Base-by-base conservation (phyloP, 2,113 vertebrate genomes). In the Corythaeola cristata region DNA sequence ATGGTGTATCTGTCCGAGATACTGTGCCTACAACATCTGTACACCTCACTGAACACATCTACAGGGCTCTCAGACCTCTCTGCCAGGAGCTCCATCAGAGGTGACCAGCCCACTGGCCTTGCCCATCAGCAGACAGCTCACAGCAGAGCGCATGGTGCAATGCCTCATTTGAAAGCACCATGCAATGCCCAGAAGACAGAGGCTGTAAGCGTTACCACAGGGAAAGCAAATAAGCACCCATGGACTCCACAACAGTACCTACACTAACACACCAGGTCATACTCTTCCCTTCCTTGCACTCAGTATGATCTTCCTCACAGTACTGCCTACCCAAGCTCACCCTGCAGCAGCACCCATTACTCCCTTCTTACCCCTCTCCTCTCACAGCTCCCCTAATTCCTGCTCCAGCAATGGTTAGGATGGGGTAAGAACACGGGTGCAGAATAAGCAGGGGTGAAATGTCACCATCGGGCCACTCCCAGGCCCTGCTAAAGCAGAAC, bases 111-210 rank as follows among this genome's bases (percentile, higher is more conserved):
- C 45, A 18, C 21, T 27, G 35, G 72, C 55, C 55, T 74, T 77
- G 18, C 32, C 63, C 56, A 21, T 21, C 59, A 88, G 39, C 75
- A 76, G 63, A 71, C 0, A 1, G 67, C 45, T 85, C 64, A 33
- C 1, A 2, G 63, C 3, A 6, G 26, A 86, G 37, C 3, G 2
- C 0, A 0, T 1, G 3, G 45, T 41, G 24, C 41, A 84, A 24
- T 21, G 39, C 59, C 76, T 80, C 56, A 41, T 52, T 20, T 59
- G 60, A 92, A 74, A 88, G 50, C 32, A 17, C 7, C 1, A 2
- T 41, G 66, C 24, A 68, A 12, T 14, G 53, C 45, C 35, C 67
- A 58, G 50, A 73, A 63, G 64, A 63, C 50, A 74, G 55, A 82
- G 30, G 55, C 23, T 47, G 11, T 66, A 66, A 76, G 20, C 5